Base-by-base conservation (phyloP, 2,113 vertebrate species). In the Clarias magur region DNA sequence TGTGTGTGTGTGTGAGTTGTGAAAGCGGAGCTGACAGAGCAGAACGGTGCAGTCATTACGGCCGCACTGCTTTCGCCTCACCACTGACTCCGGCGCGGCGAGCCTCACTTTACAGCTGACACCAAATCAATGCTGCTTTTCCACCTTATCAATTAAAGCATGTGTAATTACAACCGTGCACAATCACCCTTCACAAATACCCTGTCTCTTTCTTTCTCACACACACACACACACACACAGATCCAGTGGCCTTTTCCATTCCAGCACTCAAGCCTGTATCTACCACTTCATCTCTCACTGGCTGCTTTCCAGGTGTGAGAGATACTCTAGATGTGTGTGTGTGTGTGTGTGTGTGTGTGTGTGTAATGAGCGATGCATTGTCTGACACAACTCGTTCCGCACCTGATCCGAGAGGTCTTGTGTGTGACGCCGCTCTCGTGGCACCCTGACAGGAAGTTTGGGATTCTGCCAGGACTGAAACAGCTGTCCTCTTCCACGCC, bases 61-160 rank as follows among this genome's bases (percentile, higher is more conserved):
- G 93, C 86, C 87, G 21, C 72, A 79, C 88, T 63, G 82, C 42
- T 79, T 30, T 48, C 63, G 25, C 84, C 78, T 86, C 70, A 86
- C 80, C 81, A 82, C 75, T 34, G 53, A 79, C 2, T 84, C 84
- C 57, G n/a, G 68, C 67, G 68, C 57, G 57, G 38, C 21, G 34
- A 83, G 8, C 85, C 76, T 88, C 91, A 89, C 91, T 88, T 82
- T 89, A 78, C 87, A 70, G 80, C 91, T 92, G 93, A 95, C 94
- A 93, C 90, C 93, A 92, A 93, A 96, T 96, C 95, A 94, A 95
- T 95, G 93, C 92, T 34, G 93, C 91, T 95, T 95, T 95, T 94
- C 94, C 92, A 91, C 93, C 88, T 96, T 95, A 95, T 95, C 95
- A 95, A 95, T 95, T 96, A 95, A 95, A 93, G 84, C 93, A 93